These are phyloP conservation scores for Musca domestica DNA, from an alignment of 1,140 invertebrate species.

Conservation along the genomic window DNA sequence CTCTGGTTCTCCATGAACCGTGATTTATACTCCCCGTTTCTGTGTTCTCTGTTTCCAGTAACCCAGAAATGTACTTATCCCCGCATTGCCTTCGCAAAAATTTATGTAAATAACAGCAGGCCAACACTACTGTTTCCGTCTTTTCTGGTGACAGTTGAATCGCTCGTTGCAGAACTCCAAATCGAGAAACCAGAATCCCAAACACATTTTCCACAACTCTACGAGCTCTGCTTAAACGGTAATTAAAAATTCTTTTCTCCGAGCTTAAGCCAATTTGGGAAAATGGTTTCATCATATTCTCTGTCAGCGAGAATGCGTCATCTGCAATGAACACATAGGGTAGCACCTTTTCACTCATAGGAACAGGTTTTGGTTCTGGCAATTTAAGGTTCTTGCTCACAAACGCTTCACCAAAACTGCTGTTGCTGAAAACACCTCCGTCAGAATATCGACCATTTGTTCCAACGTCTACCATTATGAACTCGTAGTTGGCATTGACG, in stretches of 20 bases:
- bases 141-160: no score
- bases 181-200: conserved; percentile 55
- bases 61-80: no score
- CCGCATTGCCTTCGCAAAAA: no score
- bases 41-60: no score
- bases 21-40: no score
- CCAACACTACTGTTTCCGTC: no score
- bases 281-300: conserved; percentile 55
- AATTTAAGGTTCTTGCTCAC: conserved; percentile 51
- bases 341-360: conserved; percentile 43
- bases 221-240: no score
- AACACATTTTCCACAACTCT: conserved; percentile 52
- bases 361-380: background rate
- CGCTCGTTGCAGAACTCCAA: conserved; percentile 26
- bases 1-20: no score
- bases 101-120: no score
- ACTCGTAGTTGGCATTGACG: conserved; percentile 54
- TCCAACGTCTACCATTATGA: conserved; percentile 53
- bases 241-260: no score
- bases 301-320: conserved; percentile 55
- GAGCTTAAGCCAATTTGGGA: conserved; percentile 28
- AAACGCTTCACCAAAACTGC: conserved; percentile 19
- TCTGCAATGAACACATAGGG: conserved; percentile 55
- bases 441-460: conserved; percentile 51
- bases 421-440: conserved; percentile 47